Evolutionary conservation across 1,140 invertebrate species (phyloP), one percentile per base, ranked within the genome.

Genomic region (Lordiphosa collinella): DNA sequence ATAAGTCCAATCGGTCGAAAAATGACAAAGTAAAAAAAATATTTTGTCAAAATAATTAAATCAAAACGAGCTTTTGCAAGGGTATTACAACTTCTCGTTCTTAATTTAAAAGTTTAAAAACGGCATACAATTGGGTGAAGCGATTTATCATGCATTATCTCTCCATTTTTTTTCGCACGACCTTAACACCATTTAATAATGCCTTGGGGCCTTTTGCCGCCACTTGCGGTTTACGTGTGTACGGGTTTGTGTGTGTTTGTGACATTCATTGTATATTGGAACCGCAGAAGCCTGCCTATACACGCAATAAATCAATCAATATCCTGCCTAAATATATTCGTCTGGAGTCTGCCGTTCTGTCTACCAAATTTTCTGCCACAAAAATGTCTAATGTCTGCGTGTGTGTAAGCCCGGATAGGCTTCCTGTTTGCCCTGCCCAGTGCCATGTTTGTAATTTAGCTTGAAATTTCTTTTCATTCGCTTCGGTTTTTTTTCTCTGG

Each of bases 301-400:
- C 60, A 68, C 54, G 65, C 65, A 68, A 68, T 68, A 68, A 68
- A 68, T 68, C 65, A 68, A 68, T 68, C 65, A 64, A 68, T 68
- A 68, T 63, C 60, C 53, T 53, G 54, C 60, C 53, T 57, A 67
- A 67, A 67, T 67, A 56, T 57, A 67, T 52, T 38, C 60, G 49
- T 53, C 59, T 57, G 40, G 40, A 16, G 40, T 37, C 53, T 41
- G 32, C 14, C 43, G 34, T 31, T 22, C 25, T 11, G 18, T 43
- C 35, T 36, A n/a, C n/a, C n/a, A n/a, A 13, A 44, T 44, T 53
- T 54, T 53, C 60, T 53, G 62, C 49, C 56, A 18, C 61, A 40
- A 53, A 64, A 58, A 59, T 52, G 61, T 59, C 55, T 59, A 51
- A 64, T 41, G 48, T 64, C 51, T 62, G 63, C 48, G 16, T 43